Evolutionary conservation across 2,888 invertebrate species (phyloP).

Genomic region (Salticus scenicus): DNA sequence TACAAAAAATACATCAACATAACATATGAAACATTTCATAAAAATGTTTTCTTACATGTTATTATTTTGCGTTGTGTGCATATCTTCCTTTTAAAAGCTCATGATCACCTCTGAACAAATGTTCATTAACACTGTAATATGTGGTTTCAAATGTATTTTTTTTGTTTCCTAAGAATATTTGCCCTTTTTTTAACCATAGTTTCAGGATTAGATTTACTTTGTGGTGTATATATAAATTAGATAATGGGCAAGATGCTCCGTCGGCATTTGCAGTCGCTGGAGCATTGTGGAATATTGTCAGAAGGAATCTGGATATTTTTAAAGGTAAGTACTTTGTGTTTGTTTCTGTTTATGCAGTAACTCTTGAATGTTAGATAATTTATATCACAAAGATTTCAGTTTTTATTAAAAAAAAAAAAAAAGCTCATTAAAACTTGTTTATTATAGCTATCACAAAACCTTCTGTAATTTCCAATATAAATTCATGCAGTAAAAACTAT

Average conservation of each 20-base stretch:
- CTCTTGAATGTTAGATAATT: too few relatives aligned
- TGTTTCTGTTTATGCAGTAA: not conserved
- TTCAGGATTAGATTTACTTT: slow-evolving; percentile 49
- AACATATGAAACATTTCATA: too few relatives aligned
- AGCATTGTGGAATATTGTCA: slow-evolving; percentile 30
- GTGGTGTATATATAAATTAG: slow-evolving; percentile 60
- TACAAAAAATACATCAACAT: too few relatives aligned
- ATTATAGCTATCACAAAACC: too few relatives aligned
- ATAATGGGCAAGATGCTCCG: slow-evolving; percentile 64
- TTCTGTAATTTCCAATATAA: too few relatives aligned
- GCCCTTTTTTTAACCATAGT: not conserved
- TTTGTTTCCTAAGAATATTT: not conserved
- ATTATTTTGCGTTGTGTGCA: too few relatives aligned
- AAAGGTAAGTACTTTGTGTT: slow-evolving; percentile 40
- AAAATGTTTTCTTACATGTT: too few relatives aligned
- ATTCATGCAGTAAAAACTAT: too few relatives aligned
- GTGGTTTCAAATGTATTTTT: not conserved
- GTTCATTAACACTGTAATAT: too few relatives aligned
- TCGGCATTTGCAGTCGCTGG: slow-evolving; percentile 61
- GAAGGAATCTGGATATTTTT: slow-evolving; percentile 22
- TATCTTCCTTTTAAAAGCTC: too few relatives aligned
- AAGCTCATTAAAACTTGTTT: not conserved
- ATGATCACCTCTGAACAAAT: too few relatives aligned
- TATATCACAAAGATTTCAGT: too few relatives aligned
- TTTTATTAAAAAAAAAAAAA: not conserved